Evolutionary conservation across 1,140 invertebrate genomes (phyloP), one percentile per base, ranked within the genome.

Genomic region (Drosophila tropicalis): DNA sequence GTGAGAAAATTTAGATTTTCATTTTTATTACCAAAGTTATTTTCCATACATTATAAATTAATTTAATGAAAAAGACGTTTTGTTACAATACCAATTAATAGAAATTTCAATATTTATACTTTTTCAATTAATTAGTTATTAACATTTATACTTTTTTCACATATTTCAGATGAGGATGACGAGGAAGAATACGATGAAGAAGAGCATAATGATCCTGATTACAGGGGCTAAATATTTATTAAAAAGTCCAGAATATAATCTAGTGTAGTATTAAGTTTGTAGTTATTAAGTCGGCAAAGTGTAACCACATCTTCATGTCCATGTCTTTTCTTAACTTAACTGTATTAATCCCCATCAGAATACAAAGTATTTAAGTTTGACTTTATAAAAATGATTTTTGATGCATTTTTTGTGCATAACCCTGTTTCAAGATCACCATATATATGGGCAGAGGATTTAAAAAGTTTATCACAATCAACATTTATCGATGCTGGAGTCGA

Each of bases 151-250:
- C 15, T 57, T 15, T 22, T 73, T 5, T 39, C 29, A 32, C 62
- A 74, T 92, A 75, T 92, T 92, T 40, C 79, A 93, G 94, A 95
- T 89, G 94, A 95, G 78, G 94, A 95, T 67, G 94, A 94, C 65
- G 94, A 93, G 57, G 94, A 95, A 70, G 94, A 95, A 62, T 93
- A 92, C 19, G 93, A 94, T 61, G 94, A 95, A 40, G 94, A 94
- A 85, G 94, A 93, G 41, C 93, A 94, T 77, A 94, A 87, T 80
- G 83, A 87, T 80, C 83, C 83, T 13, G 83, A 87, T 47, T 87
- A 87, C 67, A 73, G 83, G 78, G 83, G 76, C 54, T 87, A 68
- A 54, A 9, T 62, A 40, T 34, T 2, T 13, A 60, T 3, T 17
- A 6, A 10, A 3, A 12, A 39, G 19, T 66, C 57, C 63, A 57